Percentiles rank a stretch among this genome's conserved stretches.
phyloP scores from a whole-genome alignment of 2,113 vertebrate genomes.

The Eidolon helvum region DNA sequence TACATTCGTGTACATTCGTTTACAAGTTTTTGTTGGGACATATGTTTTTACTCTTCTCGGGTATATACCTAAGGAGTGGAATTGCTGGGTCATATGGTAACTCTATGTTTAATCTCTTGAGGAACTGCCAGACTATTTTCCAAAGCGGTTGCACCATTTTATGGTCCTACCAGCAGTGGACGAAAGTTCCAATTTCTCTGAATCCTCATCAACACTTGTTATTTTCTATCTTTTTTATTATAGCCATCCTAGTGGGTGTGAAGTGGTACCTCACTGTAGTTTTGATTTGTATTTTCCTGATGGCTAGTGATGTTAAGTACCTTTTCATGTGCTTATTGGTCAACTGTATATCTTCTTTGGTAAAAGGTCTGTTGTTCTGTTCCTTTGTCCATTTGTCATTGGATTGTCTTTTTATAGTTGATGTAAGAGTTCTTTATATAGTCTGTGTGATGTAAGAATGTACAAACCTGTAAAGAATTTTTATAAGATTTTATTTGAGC shows the following conservation, averaged over 20 bases:
- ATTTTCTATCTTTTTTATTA: background rate
- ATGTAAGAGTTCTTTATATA: background rate
- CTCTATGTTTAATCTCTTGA: background rate
- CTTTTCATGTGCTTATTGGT: background rate
- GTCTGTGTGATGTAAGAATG: background rate
- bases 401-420: background rate
- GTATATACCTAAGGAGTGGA: no score
- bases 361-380: background rate
- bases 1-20: background rate
- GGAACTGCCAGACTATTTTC: background rate
- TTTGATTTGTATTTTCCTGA: background rate
- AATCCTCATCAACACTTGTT: background rate
- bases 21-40: background rate
- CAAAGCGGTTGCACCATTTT: fast-evolving
- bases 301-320: background rate
- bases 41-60: background rate
- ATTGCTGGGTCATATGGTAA: background rate
- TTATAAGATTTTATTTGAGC: background rate
- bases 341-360: background rate
- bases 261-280: background rate
- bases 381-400: background rate
- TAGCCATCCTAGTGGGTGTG: fast-evolving
- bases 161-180: fast-evolving
- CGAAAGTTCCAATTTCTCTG: background rate
- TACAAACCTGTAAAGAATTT: background rate